A percentile compares a stretch with the other conserved stretches of the same genome.
phyloP scores from a whole-genome alignment of 2,113 vertebrate genomes.

The Mesocricetus auratus region DNA sequence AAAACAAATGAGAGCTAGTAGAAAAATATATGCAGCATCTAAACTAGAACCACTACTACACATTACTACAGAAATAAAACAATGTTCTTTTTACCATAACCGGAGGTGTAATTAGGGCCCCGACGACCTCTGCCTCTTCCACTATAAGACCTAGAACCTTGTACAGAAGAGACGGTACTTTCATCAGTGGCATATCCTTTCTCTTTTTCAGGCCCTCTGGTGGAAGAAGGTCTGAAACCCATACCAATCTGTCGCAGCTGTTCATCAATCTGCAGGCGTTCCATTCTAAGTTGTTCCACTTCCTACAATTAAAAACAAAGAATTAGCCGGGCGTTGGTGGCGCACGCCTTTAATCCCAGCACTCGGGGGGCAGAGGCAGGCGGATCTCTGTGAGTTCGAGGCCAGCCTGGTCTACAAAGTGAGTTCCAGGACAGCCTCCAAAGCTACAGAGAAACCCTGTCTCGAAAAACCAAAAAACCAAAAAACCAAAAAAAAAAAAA shows the following conservation, averaged over 20 bases:
- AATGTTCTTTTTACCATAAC: slow-evolving; percentile 90
- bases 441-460: too few species aligned
- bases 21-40: not conserved
- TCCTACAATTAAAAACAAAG: slow-evolving; percentile 88
- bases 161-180: slow-evolving; percentile 90
- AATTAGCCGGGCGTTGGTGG: too few species aligned
- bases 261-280: slow-evolving; percentile 98
- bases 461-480: too few species aligned
- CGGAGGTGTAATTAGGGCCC: slow-evolving; percentile 94
- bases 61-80: slow-evolving; percentile 22
- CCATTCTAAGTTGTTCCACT: slow-evolving; percentile 98
- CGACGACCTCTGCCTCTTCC: slow-evolving; percentile 95
- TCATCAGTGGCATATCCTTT: slow-evolving; percentile 93
- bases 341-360: too few species aligned
- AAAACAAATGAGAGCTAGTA: slow-evolving; percentile 1
- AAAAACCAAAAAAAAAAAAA: too few species aligned
- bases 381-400: too few species aligned
- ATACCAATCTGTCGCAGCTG: slow-evolving; percentile 97
- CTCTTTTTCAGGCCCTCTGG: slow-evolving; percentile 91
- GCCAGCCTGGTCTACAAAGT: too few species aligned
- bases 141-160: slow-evolving; percentile 95
- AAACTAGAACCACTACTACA: slow-evolving; percentile 18
- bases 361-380: too few species aligned
- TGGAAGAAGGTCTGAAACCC: slow-evolving; percentile 92
- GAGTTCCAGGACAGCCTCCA: too few species aligned